Percentiles rank a stretch among this genome's conserved stretches.
Conservation (phyloP, 2,888 invertebrate species). For the Drepana falcataria region DNA sequence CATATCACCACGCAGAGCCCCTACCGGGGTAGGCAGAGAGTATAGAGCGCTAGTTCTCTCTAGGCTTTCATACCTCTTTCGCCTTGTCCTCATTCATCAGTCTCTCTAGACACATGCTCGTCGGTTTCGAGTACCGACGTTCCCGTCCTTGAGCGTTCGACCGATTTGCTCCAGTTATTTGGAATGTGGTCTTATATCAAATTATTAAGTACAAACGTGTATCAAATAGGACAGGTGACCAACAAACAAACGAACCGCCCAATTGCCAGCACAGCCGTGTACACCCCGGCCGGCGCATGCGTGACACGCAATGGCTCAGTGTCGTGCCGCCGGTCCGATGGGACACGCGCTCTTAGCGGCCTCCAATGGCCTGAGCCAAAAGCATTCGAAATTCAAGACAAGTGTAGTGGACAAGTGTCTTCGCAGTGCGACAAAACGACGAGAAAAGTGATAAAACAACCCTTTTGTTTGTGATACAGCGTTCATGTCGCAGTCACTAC, state of each 20-base stretch:
- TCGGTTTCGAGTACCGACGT: too few species aligned
- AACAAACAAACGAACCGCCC: neutral
- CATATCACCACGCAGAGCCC: too few species aligned
- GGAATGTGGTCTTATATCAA: too few species aligned
- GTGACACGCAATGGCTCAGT: conserved; percentile 46
- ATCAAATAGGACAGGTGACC: neutral
- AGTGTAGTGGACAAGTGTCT: conserved; percentile 16
- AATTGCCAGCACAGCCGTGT: conserved; percentile 6
- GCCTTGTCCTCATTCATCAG: too few species aligned
- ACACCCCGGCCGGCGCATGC: conserved; percentile 49
- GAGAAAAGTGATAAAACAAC: neutral
- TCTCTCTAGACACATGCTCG: too few species aligned
- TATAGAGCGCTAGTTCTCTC: too few species aligned
- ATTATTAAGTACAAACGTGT: too few species aligned
- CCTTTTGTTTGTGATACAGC: neutral
- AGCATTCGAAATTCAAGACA: conserved; percentile 50
- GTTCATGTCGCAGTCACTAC: neutral
- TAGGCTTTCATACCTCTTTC: too few species aligned
- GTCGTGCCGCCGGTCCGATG: conserved; percentile 39
- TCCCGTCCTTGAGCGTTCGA: too few species aligned
- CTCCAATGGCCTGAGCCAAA: conserved; percentile 35
- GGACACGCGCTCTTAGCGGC: conserved; percentile 44
- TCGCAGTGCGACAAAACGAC: conserved; percentile 2
- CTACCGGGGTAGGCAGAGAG: too few species aligned
- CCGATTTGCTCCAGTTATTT: too few species aligned